Base-by-base conservation (phyloP, 2,888 invertebrate genomes). In the Rambutsinella grinnellia region DNA sequence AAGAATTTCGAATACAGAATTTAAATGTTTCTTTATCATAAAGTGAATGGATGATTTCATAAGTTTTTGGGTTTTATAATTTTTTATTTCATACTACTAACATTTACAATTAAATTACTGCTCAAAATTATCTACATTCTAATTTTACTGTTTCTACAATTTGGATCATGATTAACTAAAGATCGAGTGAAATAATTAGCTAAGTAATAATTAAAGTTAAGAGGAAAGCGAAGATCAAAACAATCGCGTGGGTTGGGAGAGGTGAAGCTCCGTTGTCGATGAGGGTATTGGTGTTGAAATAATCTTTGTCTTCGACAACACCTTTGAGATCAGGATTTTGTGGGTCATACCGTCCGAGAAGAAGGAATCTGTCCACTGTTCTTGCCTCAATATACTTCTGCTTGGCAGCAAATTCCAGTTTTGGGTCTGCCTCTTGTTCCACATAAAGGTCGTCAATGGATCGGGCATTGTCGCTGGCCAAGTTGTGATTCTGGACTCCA, bases 291-390 rank as follows among this genome's bases (percentile, higher is more conserved):
- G n/a, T n/a, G n/a, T n/a, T n/a, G n/a, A 53, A 53, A 53, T 53
- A 53, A 10, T 23, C 8, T 8, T 10, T 24, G 21, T 53, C 53
- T 10, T 21, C n/a, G 3, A 53, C 53, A 21, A 53, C 53, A 15
- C 53, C 53, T 5, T 6, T 53, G 23, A 2, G 21, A 6, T 26
- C 27, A 56, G 2, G 15, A 19, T 2, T n/a, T 2, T 2, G n/a
- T 6, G 58, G 58, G 5, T 51, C 17, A 23, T 68, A 60, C 3
- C 8, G 6, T 3, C 68, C 68, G 10, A 1, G 23, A 0, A 68
- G 51, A n/a, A 68, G 28, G n/a, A 15, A 19, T 36, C 68, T 2
- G n/a, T 68, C 68, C 0, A 51, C 60, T 2, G 60, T 68, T 6
- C 68, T 17, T 46, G 15, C 1, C 10, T 24, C 27, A 2, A 27